Evolutionary conservation across 1,140 invertebrate species (phyloP).

Genomic region (Stenopsyche tienmushanensis): DNA sequence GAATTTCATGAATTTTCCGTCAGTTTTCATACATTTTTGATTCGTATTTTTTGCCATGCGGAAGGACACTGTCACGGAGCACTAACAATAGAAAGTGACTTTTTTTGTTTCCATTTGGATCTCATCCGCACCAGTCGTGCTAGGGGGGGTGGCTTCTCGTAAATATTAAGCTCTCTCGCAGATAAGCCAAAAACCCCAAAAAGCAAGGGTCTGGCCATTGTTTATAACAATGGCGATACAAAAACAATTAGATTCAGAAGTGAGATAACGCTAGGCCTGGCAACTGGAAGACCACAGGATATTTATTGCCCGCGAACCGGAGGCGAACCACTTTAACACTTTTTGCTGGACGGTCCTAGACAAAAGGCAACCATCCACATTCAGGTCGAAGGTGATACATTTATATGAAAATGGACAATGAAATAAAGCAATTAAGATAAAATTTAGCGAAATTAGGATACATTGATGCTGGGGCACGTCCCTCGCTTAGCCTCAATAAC

Average conservation of each 20-base stretch:
- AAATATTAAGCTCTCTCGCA: conserved; percentile 34
- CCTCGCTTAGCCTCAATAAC: too few species aligned
- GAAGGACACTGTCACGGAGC: too few species aligned
- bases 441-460: too few species aligned
- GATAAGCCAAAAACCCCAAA: conserved; percentile 35
- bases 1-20: too few species aligned
- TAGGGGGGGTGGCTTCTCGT: conserved; percentile 19
- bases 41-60: too few species aligned
- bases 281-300: conserved; percentile 34
- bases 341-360: conserved; percentile 23
- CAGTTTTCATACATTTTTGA: too few species aligned
- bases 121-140: too few species aligned
- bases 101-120: conserved; percentile 31
- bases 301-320: conserved; percentile 37
- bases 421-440: too few species aligned
- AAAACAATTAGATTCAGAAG: conserved; percentile 40
- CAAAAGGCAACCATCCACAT: background rate
- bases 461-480: too few species aligned
- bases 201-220: conserved; percentile 30
- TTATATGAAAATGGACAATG: too few species aligned
- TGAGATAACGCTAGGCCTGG: conserved; percentile 32
- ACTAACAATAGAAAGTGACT: conserved; percentile 36
- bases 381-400: background rate
- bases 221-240: conserved; percentile 43
- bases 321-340: conserved; percentile 32